phyloP scores from a whole-genome alignment of 2,888 invertebrate species.

The Homarus gammarus region DNA sequence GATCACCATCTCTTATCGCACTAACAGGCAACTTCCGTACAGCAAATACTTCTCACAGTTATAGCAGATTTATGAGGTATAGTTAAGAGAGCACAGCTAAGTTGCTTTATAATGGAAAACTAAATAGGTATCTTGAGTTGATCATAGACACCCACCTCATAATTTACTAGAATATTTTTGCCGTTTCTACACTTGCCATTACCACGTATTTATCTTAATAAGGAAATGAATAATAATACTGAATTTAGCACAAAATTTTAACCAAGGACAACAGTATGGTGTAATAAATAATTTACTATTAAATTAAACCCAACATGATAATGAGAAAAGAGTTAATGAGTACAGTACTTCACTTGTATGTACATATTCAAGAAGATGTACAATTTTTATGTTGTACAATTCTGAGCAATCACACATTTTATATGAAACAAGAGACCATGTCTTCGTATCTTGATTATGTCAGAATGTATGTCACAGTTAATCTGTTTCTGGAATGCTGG shows the following conservation, averaged over 20 bases:
- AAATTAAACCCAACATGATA: background rate
- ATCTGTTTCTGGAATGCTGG: conserved; percentile 37
- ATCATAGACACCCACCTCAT: background rate
- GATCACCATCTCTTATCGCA: too few species aligned
- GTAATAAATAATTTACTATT: background rate
- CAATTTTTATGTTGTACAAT: conserved; percentile 9
- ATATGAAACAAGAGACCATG: background rate
- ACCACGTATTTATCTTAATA: too few species aligned
- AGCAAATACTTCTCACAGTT: too few species aligned
- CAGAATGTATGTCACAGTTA: background rate
- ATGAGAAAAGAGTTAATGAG: background rate
- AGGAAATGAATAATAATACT: too few species aligned
- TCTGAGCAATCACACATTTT: conserved; percentile 30
- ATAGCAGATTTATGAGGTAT: too few species aligned
- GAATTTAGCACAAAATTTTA: background rate
- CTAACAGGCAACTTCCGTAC: too few species aligned
- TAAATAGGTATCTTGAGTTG: background rate
- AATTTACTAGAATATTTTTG: background rate
- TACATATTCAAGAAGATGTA: conserved; percentile 20
- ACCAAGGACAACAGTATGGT: background rate
- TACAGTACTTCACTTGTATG: background rate
- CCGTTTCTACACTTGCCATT: background rate
- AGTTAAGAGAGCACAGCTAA: too few species aligned
- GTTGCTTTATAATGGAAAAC: too few species aligned
- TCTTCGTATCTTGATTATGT: background rate